These are phyloP conservation scores for Seriola quinqueradiata DNA, from an alignment of 2,113 vertebrate genomes.

Conservation along the genomic window DNA sequence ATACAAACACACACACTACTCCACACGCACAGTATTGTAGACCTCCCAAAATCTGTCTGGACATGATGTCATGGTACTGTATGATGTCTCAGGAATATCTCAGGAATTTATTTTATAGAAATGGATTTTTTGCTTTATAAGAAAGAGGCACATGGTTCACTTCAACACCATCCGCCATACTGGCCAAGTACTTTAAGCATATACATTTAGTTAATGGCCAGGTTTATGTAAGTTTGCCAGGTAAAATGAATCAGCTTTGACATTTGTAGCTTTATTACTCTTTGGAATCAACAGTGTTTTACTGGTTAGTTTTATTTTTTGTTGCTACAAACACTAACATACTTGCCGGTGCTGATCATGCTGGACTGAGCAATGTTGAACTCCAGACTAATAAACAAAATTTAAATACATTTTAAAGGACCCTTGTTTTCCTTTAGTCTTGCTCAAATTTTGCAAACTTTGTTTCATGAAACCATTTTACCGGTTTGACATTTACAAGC, in stretches of 20 bases:
- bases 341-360: background rate
- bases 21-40: slow-evolving; percentile 11
- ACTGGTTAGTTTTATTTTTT: slow-evolving; percentile 16
- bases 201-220: slow-evolving; percentile 13
- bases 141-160: slow-evolving; percentile 1
- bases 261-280: slow-evolving; percentile 26
- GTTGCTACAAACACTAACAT: slow-evolving; percentile 4
- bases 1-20: slow-evolving; percentile 16
- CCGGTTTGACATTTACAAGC: slow-evolving; percentile 21
- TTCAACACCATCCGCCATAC: background rate
- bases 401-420: slow-evolving; percentile 8
- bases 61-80: slow-evolving; percentile 46
- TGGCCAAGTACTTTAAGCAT: background rate
- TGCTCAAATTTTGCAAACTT: slow-evolving; percentile 11
- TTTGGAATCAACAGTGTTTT: slow-evolving; percentile 10
- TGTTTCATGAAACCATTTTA: slow-evolving; percentile 12
- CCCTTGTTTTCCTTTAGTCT: background rate
- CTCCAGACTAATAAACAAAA: background rate
- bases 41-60: slow-evolving; percentile 64
- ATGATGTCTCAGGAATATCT: slow-evolving; percentile 41
- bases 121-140: slow-evolving; percentile 26
- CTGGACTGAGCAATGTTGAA: background rate
- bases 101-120: slow-evolving; percentile 36
- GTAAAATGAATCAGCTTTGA: slow-evolving; percentile 15
- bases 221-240: background rate